Conservation (phyloP, 2,113 vertebrate species). For the Anarrhichthys ocellatus region DNA sequence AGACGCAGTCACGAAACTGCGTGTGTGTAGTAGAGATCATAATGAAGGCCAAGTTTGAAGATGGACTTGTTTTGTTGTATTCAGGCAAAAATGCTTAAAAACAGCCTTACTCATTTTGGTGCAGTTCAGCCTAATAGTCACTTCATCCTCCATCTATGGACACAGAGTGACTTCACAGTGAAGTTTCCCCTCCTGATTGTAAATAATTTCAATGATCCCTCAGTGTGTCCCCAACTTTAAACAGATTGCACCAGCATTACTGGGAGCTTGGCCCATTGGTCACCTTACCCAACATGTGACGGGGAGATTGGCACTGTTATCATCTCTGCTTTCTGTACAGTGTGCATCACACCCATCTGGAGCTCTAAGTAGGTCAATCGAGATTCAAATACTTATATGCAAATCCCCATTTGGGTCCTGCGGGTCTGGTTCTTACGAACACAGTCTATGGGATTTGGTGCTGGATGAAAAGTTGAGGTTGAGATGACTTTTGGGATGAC, state of each 20-base stretch:
- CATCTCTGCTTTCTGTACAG: neutral
- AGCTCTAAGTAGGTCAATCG: slow-evolving; percentile 41
- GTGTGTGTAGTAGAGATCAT: too few species aligned
- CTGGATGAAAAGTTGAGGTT: slow-evolving; percentile 32
- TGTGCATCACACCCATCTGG: slow-evolving; percentile 38
- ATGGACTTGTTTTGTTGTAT: too few species aligned
- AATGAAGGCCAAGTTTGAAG: too few species aligned
- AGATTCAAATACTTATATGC: slow-evolving; percentile 1
- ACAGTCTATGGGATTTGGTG: slow-evolving; percentile 2
- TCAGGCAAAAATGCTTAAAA: too few species aligned
- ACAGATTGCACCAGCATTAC: slow-evolving; percentile 1
- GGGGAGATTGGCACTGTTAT: neutral
- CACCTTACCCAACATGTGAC: neutral
- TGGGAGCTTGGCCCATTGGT: slow-evolving; percentile 4
- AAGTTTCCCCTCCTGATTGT: neutral
- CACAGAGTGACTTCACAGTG: neutral
- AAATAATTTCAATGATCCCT: neutral
- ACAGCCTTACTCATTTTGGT: too few species aligned
- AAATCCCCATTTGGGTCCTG: slow-evolving; percentile 27
- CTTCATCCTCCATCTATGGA: neutral
- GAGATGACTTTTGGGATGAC: slow-evolving; percentile 54
- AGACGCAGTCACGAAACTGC: too few species aligned
- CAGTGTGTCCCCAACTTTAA: neutral
- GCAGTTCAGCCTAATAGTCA: too few species aligned
- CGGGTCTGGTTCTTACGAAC: slow-evolving; percentile 21